Percentiles rank a stretch among this genome's conserved stretches.
phyloP scores from a whole-genome alignment of 2,888 invertebrate species.

The Cephus spinipes region DNA sequence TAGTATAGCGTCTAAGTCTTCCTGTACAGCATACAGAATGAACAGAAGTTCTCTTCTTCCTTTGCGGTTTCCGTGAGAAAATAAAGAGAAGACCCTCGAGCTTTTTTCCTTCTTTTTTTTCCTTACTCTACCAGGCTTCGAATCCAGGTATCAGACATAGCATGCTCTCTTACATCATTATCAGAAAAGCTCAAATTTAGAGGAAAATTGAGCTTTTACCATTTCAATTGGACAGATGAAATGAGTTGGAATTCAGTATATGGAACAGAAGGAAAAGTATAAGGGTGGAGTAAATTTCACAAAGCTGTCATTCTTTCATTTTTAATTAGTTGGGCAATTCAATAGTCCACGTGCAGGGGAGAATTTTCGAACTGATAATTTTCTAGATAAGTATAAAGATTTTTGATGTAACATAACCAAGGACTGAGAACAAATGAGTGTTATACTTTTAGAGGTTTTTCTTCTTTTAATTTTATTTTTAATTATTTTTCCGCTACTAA shows the following conservation, averaged over 20 bases:
- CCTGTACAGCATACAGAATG: background rate
- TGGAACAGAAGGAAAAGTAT: background rate
- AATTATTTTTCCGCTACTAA: background rate
- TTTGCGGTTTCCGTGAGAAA: background rate
- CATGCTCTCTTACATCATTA: background rate
- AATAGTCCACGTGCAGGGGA: background rate
- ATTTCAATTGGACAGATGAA: background rate
- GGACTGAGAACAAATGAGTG: background rate
- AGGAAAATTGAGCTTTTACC: background rate
- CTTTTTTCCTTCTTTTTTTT: background rate
- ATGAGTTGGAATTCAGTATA: background rate
- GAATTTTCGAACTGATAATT: background rate
- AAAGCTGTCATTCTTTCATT: background rate
- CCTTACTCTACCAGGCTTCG: background rate
- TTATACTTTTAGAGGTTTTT: background rate
- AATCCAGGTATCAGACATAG: background rate
- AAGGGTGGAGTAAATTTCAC: background rate
- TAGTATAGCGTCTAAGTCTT: background rate
- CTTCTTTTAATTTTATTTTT: background rate
- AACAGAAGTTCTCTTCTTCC: background rate
- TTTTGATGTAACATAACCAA: background rate
- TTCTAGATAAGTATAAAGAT: background rate
- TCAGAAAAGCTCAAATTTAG: background rate
- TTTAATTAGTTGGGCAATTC: background rate
- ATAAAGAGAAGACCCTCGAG: background rate